Evolutionary conservation across 53 echinoderm and acorn worm genomes (phyloP), one percentile per base, ranked within the genome.

Genomic region (Holothuria scabra): DNA sequence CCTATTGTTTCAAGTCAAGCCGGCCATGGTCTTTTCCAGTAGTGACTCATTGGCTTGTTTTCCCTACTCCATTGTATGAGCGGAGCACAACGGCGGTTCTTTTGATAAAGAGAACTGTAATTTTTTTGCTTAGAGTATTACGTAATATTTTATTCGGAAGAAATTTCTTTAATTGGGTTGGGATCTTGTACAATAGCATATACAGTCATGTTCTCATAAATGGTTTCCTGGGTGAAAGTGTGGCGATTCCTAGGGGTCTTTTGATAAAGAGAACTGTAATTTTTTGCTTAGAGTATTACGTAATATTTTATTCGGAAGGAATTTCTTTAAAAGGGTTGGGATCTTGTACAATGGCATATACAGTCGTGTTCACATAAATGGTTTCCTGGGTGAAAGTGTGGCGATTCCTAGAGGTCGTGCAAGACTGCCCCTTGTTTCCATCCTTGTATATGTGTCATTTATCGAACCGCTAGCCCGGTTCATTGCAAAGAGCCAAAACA

Each of bases 81-180:
- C n/a, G n/a, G n/a, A n/a, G n/a, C n/a, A n/a, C n/a, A n/a, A n/a
- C n/a, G n/a, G n/a, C n/a, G n/a, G n/a, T n/a, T n/a, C 88, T 65
- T 87, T 87, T 72, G 88, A 87, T 87, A 87, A 87, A 62, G 88
- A 82, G 8, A 28, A 87, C 33, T 82, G 61, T 82, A 74, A 35
- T 2, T 87, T 87, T n/a, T 71, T 8, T 82, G 28, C 38, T 70
- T 18, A 71, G 60, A 46, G 83, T 87, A 0, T 72, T 83, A 25
- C 8, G 1, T 1, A 70, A 22, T 21, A 44, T 87, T 3, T 82
- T 82, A 2, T 83, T 87, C 28, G 88, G 88, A 7, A 10, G 24
- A 3, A 21, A 62, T 19, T 59, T 87, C 69, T 67, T 67, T 59
- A 48, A 1, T 21, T 87, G 88, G 88, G 49, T 87, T 12, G 56